phyloP scores from a whole-genome alignment of 1,140 invertebrate species.

The Pteromalus puparum region DNA sequence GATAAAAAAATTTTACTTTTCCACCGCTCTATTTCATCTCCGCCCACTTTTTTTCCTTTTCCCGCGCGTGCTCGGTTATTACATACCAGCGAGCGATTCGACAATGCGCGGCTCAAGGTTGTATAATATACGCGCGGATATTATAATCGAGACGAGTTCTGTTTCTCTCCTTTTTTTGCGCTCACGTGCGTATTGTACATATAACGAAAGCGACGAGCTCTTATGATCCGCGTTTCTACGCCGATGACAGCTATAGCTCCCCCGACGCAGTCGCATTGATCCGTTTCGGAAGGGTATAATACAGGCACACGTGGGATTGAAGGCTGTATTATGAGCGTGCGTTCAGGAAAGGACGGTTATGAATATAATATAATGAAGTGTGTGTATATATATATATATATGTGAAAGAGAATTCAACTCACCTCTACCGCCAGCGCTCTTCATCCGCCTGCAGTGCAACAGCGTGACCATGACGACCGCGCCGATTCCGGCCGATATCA shows the following conservation, averaged over 20 bases:
- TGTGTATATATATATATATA: not conserved
- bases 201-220: not conserved
- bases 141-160: not conserved
- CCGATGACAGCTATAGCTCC: not conserved
- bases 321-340: not conserved
- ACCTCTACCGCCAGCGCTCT: constrained; percentile 70
- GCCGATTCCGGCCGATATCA: constrained; percentile 76
- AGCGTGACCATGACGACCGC: constrained; percentile 77
- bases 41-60: constrained; percentile 1
- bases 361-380: not conserved
- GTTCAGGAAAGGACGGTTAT: not conserved
- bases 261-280: not conserved
- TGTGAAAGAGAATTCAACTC: constrained; percentile 28
- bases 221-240: not conserved
- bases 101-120: not conserved
- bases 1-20: constrained; percentile 46
- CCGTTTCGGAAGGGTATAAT: not conserved
- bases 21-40: constrained; percentile 12
- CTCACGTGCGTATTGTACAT: too few species aligned
- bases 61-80: not conserved
- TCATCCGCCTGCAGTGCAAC: constrained; percentile 75
- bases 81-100: constrained; percentile 41
- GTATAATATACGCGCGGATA: not conserved
- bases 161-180: not conserved
- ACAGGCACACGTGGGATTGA: not conserved